Conservation (phyloP, 2,888 invertebrate species). For the Agrypnus murinus region DNA sequence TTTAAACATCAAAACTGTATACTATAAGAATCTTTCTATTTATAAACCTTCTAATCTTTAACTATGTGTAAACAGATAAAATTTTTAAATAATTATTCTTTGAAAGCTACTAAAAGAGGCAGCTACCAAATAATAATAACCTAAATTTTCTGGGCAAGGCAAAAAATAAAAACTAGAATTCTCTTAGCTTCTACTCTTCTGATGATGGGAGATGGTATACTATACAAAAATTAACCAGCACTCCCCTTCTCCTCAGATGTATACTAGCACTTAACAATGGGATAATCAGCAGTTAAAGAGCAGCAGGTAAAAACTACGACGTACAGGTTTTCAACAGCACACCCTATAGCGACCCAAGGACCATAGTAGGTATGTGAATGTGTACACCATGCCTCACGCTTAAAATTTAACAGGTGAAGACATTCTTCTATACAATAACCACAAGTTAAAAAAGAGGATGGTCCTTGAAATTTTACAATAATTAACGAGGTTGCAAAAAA, state of each 20-base stretch:
- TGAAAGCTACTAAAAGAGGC: not conserved
- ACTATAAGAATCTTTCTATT: no score
- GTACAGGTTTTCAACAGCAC: slow-evolving; percentile 35
- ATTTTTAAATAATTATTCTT: no score
- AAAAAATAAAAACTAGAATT: slow-evolving; percentile 11
- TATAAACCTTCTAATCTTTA: no score
- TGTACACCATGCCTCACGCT: not conserved
- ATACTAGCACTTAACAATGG: slow-evolving; percentile 41
- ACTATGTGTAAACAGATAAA: no score
- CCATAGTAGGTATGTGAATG: not conserved
- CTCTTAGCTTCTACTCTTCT: no score
- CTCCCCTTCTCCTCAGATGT: slow-evolving; percentile 34
- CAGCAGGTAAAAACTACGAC: slow-evolving; percentile 43
- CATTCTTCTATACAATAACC: not conserved
- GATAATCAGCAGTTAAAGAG: slow-evolving; percentile 48
- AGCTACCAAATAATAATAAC: slow-evolving; percentile 35
- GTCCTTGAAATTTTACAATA: not conserved
- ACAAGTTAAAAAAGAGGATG: not conserved
- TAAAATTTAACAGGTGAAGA: slow-evolving; percentile 20
- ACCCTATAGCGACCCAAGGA: slow-evolving; percentile 4
- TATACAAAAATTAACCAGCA: slow-evolving; percentile 20
- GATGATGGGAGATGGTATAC: no score
- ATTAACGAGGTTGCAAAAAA: not conserved
- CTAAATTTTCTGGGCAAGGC: not conserved
- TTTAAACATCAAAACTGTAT: no score